Conservation (phyloP, 2,888 invertebrate genomes). For the Nasonovia ribisnigri region DNA sequence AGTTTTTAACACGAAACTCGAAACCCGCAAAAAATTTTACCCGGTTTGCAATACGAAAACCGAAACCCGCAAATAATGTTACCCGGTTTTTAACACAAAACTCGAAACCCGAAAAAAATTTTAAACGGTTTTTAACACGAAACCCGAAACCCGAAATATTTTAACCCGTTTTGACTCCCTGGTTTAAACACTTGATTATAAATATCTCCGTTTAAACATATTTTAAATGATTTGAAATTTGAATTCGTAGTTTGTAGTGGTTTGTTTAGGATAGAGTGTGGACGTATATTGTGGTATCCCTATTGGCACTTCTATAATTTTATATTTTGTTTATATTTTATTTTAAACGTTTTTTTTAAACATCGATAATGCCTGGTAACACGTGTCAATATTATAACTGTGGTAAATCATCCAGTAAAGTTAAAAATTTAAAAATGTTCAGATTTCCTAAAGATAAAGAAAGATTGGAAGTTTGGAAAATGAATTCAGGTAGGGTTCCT, state of each 20-base stretch:
- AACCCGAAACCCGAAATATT: too few relatives aligned
- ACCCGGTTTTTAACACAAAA: too few relatives aligned
- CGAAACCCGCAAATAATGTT: too few relatives aligned
- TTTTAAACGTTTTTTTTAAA: neutral
- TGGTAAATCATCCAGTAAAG: slow-evolving; percentile 20
- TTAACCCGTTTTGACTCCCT: too few relatives aligned
- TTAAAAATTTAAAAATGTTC: neutral
- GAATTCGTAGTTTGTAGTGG: slow-evolving; percentile 8
- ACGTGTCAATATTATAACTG: slow-evolving; percentile 33
- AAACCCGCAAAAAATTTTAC: too few relatives aligned
- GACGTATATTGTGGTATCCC: neutral
- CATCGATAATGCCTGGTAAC: slow-evolving; percentile 8
- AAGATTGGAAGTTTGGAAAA: slow-evolving; percentile 15
- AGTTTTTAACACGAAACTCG: too few relatives aligned
- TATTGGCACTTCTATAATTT: neutral
- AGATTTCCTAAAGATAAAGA: slow-evolving; percentile 9
- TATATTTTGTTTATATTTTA: neutral
- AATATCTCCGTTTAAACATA: too few relatives aligned
- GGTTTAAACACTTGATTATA: too few relatives aligned
- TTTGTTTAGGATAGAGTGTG: neutral
- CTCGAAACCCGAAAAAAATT: too few relatives aligned
- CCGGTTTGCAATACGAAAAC: too few relatives aligned
- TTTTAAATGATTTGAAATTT: neutral
- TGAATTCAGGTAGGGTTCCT: neutral
- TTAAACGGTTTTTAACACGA: too few relatives aligned